These are phyloP conservation scores for Hipparchia sbordonii DNA, from an alignment of 2,888 invertebrate genomes.

Conservation along the genomic window DNA sequence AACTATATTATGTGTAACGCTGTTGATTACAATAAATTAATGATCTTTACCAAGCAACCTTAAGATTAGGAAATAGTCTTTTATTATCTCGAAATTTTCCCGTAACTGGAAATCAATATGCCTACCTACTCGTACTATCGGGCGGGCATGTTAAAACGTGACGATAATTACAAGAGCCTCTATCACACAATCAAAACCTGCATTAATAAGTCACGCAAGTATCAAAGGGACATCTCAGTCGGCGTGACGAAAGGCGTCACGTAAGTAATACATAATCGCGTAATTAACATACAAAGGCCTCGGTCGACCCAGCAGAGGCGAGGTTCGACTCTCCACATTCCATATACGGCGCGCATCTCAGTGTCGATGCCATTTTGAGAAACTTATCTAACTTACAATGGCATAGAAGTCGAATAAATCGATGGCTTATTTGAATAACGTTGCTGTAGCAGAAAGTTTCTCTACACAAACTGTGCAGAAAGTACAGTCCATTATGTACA, in stretches of 20 bases:
- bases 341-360: conserved; percentile 35
- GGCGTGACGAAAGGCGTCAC: conserved; percentile 41
- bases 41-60: too few species aligned
- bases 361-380: conserved; percentile 27
- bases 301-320: conserved; percentile 46
- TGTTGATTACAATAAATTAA: too few species aligned
- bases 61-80: neutral
- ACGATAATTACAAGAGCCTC: conserved; percentile 17
- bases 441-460: neutral
- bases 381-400: conserved; percentile 33
- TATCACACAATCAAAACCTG: conserved; percentile 32
- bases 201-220: conserved; percentile 38
- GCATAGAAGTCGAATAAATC: conserved; percentile 19
- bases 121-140: neutral
- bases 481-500: too few species aligned
- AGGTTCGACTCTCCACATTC: conserved; percentile 34
- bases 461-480: neutral
- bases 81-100: neutral
- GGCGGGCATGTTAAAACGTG: conserved; percentile 12
- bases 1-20: too few species aligned
- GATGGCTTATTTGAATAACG: conserved; percentile 22
- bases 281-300: conserved; percentile 61
- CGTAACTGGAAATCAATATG: neutral
- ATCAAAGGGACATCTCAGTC: conserved; percentile 36
- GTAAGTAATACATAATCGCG: conserved; percentile 43